Evolutionary conservation across 2,113 vertebrate genomes (phyloP).

Genomic region (Caloenas nicobarica): DNA sequence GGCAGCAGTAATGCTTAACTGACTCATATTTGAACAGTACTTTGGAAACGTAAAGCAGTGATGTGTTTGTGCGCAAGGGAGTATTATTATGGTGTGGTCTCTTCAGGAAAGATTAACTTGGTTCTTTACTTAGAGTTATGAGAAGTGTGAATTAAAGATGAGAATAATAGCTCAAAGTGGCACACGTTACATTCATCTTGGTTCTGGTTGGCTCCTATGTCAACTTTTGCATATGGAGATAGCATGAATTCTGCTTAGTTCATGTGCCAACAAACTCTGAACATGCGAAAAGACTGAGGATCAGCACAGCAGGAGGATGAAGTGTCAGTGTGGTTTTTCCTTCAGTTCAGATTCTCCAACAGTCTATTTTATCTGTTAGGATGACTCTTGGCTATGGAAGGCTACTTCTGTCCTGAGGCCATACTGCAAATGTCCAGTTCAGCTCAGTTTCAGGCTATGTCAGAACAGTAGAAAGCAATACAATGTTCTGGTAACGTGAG

Average conservation of each 20-base stretch:
- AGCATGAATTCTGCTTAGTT: neutral
- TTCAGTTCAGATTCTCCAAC: neutral
- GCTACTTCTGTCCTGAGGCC: neutral
- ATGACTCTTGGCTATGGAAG: neutral
- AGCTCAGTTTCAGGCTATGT: neutral
- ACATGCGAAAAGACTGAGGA: neutral
- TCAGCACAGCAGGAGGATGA: neutral
- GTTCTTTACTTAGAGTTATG: neutral
- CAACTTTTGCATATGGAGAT: neutral
- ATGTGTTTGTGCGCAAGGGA: neutral
- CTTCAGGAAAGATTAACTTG: neutral
- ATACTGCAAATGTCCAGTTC: neutral
- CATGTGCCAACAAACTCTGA: neutral
- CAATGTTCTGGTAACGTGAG: neutral
- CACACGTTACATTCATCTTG: neutral
- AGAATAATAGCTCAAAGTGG: neutral
- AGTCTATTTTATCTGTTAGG: accelerated
- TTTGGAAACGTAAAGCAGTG: neutral
- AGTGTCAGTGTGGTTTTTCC: neutral
- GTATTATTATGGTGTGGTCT: neutral
- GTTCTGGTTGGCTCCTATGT: neutral
- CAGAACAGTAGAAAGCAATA: neutral
- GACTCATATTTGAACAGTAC: neutral
- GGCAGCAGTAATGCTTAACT: neutral
- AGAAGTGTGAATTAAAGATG: neutral